Conservation (phyloP, 2,113 vertebrate genomes). For the Tenebrosternarchus preto region DNA sequence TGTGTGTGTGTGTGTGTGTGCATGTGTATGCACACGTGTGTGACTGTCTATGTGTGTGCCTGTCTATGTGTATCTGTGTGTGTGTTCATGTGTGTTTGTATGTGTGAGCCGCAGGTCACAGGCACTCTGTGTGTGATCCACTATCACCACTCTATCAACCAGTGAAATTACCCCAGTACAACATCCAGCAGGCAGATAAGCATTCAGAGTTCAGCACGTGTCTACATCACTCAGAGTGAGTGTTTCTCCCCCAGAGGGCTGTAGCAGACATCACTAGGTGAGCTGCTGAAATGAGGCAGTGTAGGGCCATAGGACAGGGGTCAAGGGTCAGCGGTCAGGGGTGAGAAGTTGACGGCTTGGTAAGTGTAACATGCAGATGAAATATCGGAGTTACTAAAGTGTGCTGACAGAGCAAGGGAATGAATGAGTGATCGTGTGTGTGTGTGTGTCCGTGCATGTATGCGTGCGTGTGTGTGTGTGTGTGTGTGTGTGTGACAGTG, state of each 20-base stretch:
- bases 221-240: not conserved
- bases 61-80: not conserved
- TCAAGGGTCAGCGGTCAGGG: not conserved
- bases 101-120: not conserved
- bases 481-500: not conserved
- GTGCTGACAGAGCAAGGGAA: slow-evolving; percentile 12
- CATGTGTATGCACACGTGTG: not conserved
- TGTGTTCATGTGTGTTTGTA: not conserved
- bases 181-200: not conserved
- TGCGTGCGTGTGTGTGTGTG: too few relatives aligned
- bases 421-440: slow-evolving; percentile 4
- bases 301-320: not conserved
- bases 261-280: too few relatives aligned
- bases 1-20: not conserved
- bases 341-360: slow-evolving; percentile 4
- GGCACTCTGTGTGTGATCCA: not conserved
- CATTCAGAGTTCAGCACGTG: not conserved
- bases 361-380: slow-evolving; percentile 14
- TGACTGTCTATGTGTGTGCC: not conserved
- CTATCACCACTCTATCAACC: not conserved
- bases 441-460: too few relatives aligned
- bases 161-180: not conserved
- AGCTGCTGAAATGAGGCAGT: not conserved
- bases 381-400: slow-evolving; percentile 1
- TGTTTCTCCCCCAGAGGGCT: not conserved